Evolutionary conservation across 2,797 vertebrate genomes (phyloP).

Genomic region (Adelosebastes latens): DNA sequence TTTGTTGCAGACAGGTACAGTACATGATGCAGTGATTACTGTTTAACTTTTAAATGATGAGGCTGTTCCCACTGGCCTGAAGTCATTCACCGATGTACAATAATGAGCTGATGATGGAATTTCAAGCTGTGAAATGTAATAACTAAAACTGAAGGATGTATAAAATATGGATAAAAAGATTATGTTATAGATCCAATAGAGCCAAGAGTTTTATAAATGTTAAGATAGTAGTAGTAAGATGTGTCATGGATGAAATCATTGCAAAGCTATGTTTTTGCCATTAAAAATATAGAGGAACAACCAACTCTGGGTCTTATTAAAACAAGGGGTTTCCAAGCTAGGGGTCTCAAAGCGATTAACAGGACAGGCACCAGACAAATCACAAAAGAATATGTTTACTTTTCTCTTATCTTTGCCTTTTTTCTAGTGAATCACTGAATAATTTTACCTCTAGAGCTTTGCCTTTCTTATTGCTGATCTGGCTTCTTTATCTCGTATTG

Average conservation of each 20-base stretch:
- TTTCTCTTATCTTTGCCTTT: too few species aligned
- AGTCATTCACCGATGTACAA: neutral
- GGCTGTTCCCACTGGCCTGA: neutral
- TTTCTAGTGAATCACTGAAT: neutral
- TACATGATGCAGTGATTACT: neutral
- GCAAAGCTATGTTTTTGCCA: neutral
- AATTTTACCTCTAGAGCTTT: neutral
- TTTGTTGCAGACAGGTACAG: neutral
- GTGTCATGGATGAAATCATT: neutral
- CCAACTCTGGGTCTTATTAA: neutral
- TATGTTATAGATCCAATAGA: neutral
- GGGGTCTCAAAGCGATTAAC: neutral
- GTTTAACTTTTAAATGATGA: neutral
- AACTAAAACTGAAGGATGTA: neutral
- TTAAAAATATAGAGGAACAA: neutral
- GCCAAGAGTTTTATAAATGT: neutral
- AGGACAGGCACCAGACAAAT: neutral
- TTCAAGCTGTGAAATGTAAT: neutral
- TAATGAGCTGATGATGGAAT: neutral
- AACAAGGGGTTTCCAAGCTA: neutral
- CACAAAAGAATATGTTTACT: neutral
- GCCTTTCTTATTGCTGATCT: neutral
- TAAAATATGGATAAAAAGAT: neutral
- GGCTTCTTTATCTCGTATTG: neutral
- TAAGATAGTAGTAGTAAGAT: neutral